Conservation (phyloP, 1,140 invertebrate species). For the Hermatobates lingyangjiaoensis region DNA sequence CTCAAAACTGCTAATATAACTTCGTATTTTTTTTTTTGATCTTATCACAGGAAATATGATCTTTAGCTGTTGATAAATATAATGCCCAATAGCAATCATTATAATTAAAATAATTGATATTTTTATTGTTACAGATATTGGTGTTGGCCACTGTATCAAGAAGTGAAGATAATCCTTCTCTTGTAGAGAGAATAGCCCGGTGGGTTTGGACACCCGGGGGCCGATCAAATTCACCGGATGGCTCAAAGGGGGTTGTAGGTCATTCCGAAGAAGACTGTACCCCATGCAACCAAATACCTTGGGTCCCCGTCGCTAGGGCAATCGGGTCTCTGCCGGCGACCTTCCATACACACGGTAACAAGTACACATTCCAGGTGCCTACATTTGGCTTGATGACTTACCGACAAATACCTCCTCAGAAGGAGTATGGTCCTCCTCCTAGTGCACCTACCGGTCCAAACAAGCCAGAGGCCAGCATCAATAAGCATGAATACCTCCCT, state of each 20-base stretch:
- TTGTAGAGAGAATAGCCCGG: conserved; percentile 1
- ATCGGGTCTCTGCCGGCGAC: conserved; percentile 4
- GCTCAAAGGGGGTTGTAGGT: background rate
- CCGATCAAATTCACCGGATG: background rate
- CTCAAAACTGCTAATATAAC: too few species aligned
- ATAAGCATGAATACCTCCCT: conserved; percentile 9
- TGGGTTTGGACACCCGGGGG: background rate
- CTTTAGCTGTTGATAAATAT: too few species aligned
- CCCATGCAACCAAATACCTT: conserved; percentile 53
- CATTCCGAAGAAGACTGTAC: conserved; percentile 32
- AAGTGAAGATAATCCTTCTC: background rate
- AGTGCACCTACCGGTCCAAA: conserved; percentile 7
- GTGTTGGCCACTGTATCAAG: too few species aligned
- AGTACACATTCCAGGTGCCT: conserved; percentile 9
- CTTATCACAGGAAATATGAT: too few species aligned
- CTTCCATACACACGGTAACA: background rate
- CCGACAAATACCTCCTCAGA: background rate
- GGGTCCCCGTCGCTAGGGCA: conserved; percentile 40
- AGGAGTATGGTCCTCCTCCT: conserved; percentile 9
- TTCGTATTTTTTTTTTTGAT: too few species aligned
- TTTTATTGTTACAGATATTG: too few species aligned
- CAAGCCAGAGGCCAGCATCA: conserved; percentile 7
- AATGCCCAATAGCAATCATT: too few species aligned
- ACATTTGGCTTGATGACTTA: conserved; percentile 7
- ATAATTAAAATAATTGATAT: too few species aligned